Conservation (phyloP, 2,888 invertebrate genomes). For the Idaea biselata region DNA sequence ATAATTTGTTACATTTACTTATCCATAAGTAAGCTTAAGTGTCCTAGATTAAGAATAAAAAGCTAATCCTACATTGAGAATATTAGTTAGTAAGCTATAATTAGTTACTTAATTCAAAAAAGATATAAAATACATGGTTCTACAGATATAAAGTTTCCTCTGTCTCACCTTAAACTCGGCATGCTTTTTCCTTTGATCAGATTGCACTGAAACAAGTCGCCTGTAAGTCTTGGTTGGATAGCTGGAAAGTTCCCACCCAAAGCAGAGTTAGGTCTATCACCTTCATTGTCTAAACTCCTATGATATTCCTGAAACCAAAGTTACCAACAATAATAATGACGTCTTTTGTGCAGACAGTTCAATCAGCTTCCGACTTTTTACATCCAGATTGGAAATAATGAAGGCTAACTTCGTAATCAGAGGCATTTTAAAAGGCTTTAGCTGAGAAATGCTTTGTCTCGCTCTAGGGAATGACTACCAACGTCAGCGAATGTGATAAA, state of each 20-base stretch:
- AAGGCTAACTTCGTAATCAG: background rate
- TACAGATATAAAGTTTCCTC: slow-evolving; percentile 12
- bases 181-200: slow-evolving; percentile 97
- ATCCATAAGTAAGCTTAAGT: background rate
- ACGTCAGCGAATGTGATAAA: too few species aligned
- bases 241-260: slow-evolving; percentile 84
- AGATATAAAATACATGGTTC: slow-evolving; percentile 12
- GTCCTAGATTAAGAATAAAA: background rate
- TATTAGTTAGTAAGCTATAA: slow-evolving; percentile 2
- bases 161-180: slow-evolving; percentile 93
- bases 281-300: slow-evolving; percentile 90
- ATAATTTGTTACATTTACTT: background rate
- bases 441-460: too few species aligned
- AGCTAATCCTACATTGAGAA: background rate
- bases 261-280: slow-evolving; percentile 86
- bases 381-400: background rate
- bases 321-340: slow-evolving; percentile 7
- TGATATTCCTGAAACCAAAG: slow-evolving; percentile 85
- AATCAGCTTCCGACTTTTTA: background rate
- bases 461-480: too few species aligned
- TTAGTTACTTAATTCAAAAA: slow-evolving; percentile 9
- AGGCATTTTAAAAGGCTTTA: too few species aligned
- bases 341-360: background rate
- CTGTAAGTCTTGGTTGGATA: slow-evolving; percentile 74
- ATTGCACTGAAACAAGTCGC: slow-evolving; percentile 81